Conservation (phyloP, 2,113 vertebrate species). For the Hippocampus mohnikei region DNA sequence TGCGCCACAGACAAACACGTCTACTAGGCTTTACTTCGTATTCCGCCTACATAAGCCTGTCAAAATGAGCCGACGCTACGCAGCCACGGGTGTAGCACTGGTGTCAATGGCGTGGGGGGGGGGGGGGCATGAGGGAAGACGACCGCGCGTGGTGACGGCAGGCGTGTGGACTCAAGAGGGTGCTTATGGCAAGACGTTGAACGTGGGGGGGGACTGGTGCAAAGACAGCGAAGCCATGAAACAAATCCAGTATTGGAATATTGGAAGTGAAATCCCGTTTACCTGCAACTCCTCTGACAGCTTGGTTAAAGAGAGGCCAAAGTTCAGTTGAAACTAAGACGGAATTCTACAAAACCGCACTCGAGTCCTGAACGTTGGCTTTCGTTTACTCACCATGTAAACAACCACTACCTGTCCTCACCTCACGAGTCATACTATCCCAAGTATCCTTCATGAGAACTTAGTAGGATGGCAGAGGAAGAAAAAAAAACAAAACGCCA, state of each 20-base stretch:
- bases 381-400: conserved; percentile 42
- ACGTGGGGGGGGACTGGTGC: conserved; percentile 36
- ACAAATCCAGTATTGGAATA: conserved; percentile 79
- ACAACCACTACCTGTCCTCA: background rate
- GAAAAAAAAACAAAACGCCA: background rate
- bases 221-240: conserved; percentile 76
- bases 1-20: conserved; percentile 27
- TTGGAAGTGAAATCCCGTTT: conserved; percentile 65
- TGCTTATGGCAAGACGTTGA: conserved; percentile 33
- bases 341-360: conserved; percentile 29
- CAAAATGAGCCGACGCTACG: conserved; percentile 16
- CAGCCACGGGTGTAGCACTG: conserved; percentile 30
- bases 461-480: background rate
- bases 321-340: conserved; percentile 53
- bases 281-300: conserved; percentile 81
- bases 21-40: conserved; percentile 10
- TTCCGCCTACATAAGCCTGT: conserved; percentile 11
- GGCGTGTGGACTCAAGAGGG: background rate
- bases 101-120: conserved; percentile 23
- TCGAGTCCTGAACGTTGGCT: conserved; percentile 27
- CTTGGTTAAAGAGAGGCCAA: conserved; percentile 79
- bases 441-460: background rate
- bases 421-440: background rate
- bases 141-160: background rate
- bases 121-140: background rate